Evolutionary conservation across 2,113 vertebrate genomes (phyloP).

Genomic region (Sinocyclocheilus maitianheensis): DNA sequence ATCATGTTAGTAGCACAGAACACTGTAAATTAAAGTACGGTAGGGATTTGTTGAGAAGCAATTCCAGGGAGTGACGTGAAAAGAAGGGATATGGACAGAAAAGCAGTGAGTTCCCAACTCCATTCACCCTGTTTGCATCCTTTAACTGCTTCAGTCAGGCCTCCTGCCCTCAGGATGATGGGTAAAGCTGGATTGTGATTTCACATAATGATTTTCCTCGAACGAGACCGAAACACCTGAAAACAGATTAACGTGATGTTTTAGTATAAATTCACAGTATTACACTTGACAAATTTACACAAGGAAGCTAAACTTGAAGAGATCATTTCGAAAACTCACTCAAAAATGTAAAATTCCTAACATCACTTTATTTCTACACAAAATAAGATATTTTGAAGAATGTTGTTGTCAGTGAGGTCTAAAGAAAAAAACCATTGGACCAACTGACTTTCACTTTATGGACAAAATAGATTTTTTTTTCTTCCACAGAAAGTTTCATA

Average conservation of each 20-base stretch:
- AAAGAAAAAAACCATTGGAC: background rate
- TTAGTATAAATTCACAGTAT: background rate
- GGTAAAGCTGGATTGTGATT: slow-evolving; percentile 62
- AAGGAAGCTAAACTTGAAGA: background rate
- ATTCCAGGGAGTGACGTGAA: slow-evolving; percentile 31
- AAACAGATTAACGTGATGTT: slow-evolving; percentile 1
- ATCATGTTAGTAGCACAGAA: slow-evolving; percentile 27
- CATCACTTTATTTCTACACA: background rate
- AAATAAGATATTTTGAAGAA: too few species aligned
- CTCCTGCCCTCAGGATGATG: slow-evolving; percentile 52
- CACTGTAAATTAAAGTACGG: slow-evolving; percentile 14
- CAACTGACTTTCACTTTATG: background rate
- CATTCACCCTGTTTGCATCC: slow-evolving; percentile 34
- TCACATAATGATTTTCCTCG: slow-evolving; percentile 53
- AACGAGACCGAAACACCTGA: slow-evolving; percentile 60
- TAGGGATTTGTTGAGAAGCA: slow-evolving; percentile 26
- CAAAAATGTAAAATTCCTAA: background rate
- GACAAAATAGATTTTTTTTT: background rate
- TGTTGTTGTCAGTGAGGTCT: background rate
- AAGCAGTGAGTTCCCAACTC: slow-evolving; percentile 27
- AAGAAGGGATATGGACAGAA: slow-evolving; percentile 25
- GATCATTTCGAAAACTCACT: background rate
- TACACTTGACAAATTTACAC: background rate
- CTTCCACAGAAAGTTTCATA: too few species aligned
- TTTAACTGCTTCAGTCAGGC: slow-evolving; percentile 48